Conservation (phyloP, 2,888 invertebrate species). For the Drosophila subsilvestris region DNA sequence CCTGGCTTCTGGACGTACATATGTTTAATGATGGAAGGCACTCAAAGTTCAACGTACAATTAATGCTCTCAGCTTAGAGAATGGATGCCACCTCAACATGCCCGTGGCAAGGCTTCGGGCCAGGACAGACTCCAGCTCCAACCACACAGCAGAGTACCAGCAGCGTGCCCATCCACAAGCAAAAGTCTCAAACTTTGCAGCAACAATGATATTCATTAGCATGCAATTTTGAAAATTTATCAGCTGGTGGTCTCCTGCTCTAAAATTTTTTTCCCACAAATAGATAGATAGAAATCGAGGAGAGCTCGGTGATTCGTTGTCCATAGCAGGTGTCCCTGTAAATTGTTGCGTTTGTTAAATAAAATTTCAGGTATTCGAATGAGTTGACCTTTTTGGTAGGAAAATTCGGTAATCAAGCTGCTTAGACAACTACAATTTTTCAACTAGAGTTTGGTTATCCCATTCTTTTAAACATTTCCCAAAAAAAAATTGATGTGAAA, state of each 20-base stretch:
- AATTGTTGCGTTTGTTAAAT: constrained; percentile 16
- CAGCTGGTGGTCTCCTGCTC: constrained; percentile 31
- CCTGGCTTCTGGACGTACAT: constrained; percentile 5
- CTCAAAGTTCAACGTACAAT: constrained; percentile 60
- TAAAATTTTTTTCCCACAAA: constrained; percentile 54
- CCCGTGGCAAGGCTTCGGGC: constrained; percentile 2
- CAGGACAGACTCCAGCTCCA: background rate
- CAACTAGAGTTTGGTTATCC: too few relatives aligned
- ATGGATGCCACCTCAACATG: constrained; percentile 36
- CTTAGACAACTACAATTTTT: too few relatives aligned
- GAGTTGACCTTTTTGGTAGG: too few relatives aligned
- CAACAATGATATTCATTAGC: constrained; percentile 53
- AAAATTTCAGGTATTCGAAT: background rate
- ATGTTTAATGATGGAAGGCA: constrained; percentile 36
- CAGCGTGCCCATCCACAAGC: constrained; percentile 13
- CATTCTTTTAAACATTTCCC: too few relatives aligned
- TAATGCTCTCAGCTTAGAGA: constrained; percentile 50
- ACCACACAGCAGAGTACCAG: background rate
- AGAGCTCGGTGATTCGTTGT: constrained; percentile 8
- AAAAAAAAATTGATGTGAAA: too few relatives aligned
- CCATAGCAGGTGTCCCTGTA: background rate
- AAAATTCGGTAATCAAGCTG: too few relatives aligned
- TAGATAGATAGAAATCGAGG: constrained; percentile 40
- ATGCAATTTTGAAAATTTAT: constrained; percentile 71
- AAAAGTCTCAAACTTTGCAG: constrained; percentile 48